phyloP scores from a whole-genome alignment of 2,113 vertebrate genomes.

The Neolamprologus cancellatus region DNA sequence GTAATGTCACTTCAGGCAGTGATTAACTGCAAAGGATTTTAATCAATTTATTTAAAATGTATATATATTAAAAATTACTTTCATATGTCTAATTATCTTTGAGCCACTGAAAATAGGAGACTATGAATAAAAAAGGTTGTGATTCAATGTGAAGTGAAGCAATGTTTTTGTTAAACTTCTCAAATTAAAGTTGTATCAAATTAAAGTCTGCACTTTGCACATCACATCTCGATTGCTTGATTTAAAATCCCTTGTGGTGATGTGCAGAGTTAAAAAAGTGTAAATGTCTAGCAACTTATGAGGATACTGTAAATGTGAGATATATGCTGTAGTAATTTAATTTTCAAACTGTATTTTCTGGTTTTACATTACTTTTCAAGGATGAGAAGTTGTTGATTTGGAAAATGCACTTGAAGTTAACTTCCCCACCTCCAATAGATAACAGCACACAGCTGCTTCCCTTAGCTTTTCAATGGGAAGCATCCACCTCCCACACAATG shows the following conservation, averaged over 20 bases:
- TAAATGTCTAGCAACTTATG: neutral
- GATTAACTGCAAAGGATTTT: neutral
- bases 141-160: neutral
- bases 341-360: neutral
- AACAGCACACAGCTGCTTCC: neutral
- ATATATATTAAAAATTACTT: neutral
- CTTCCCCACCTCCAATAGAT: neutral
- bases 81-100: neutral
- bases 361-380: neutral
- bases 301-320: neutral
- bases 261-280: neutral
- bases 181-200: neutral
- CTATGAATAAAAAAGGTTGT: neutral
- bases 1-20: neutral
- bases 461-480: neutral
- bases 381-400: neutral
- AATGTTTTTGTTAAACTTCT: neutral
- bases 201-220: neutral
- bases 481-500: neutral
- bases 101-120: neutral
- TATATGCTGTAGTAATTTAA: neutral
- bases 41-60: neutral
- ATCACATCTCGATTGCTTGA: neutral
- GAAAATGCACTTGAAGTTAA: neutral
- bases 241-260: neutral